Conservation (phyloP, 2,888 invertebrate species). For the Cheiracanthium punctorium region DNA sequence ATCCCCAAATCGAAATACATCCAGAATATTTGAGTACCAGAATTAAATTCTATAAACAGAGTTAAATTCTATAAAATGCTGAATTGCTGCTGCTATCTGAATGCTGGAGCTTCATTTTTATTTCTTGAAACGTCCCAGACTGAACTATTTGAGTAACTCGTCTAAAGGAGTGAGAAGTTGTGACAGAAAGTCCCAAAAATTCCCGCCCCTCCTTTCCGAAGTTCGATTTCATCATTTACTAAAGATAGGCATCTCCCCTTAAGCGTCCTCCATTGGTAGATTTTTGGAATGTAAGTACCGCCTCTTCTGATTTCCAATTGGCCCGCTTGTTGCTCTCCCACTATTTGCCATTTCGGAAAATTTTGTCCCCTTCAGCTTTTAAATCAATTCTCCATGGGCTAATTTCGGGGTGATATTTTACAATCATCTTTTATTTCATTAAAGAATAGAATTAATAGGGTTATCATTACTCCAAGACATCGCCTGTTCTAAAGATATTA, state of each 20-base stretch:
- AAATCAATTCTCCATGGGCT: conserved; percentile 56
- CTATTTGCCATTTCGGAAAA: conserved; percentile 31
- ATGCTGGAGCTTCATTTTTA: too few species aligned
- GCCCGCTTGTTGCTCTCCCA: conserved; percentile 54
- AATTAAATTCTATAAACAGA: too few species aligned
- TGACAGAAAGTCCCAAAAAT: conserved; percentile 28
- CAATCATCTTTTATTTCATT: conserved; percentile 59
- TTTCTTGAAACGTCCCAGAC: conserved; percentile 30
- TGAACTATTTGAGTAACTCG: conserved; percentile 29
- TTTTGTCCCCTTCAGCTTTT: conserved; percentile 40
- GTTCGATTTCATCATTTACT: conserved; percentile 23
- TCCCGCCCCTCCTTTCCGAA: conserved; percentile 43
- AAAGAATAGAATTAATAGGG: conserved; percentile 58
- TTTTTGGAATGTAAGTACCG: conserved; percentile 37
- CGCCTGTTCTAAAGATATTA: conserved; percentile 34
- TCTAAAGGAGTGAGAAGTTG: conserved; percentile 11
- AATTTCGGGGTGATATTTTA: conserved; percentile 63
- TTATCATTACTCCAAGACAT: conserved; percentile 27
- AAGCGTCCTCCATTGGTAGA: conserved; percentile 50
- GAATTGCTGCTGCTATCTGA: too few species aligned
- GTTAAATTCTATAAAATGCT: too few species aligned
- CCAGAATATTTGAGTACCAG: too few species aligned
- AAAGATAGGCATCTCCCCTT: conserved; percentile 29
- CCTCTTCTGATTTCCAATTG: conserved; percentile 50
- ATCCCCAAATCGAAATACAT: too few species aligned